phyloP scores from a whole-genome alignment of 2,113 vertebrate genomes.

The Poicephalus meyeri region DNA sequence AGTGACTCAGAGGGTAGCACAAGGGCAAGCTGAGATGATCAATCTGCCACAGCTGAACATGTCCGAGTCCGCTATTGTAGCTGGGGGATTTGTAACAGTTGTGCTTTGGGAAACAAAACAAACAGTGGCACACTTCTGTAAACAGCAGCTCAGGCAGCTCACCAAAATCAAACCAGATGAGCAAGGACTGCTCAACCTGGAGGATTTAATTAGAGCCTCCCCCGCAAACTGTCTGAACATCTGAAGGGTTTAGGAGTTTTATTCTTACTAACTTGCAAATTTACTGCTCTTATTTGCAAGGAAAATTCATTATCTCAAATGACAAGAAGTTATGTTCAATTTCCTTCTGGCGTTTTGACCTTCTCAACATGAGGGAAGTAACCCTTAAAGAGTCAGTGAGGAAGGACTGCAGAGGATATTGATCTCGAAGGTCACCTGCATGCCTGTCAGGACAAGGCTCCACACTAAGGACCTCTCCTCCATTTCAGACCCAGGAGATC shows the following conservation, averaged over 20 bases:
- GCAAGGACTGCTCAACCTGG: not conserved
- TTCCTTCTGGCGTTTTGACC: slow-evolving; percentile 51
- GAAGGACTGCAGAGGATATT: not conserved
- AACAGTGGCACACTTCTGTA: not conserved
- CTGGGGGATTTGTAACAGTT: not conserved
- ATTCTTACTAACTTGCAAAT: slow-evolving; percentile 31
- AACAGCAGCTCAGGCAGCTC: not conserved
- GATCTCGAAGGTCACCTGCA: not conserved
- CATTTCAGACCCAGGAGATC: not conserved
- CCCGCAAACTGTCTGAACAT: not conserved
- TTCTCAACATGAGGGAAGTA: slow-evolving; percentile 33
- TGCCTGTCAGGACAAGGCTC: not conserved
- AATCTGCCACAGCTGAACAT: not conserved
- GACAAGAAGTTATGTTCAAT: slow-evolving; percentile 56
- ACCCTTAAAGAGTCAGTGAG: slow-evolving; percentile 1
- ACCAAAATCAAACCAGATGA: not conserved
- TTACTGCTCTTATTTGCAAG: slow-evolving; percentile 1
- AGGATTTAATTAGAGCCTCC: not conserved
- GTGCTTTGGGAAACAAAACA: slow-evolving; percentile 33
- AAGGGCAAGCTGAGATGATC: not conserved
- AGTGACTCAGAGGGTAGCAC: not conserved
- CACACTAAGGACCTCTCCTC: not conserved
- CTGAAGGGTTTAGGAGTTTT: slow-evolving; percentile 24
- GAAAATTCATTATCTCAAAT: slow-evolving; percentile 42
- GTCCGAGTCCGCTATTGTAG: not conserved